A percentile compares a stretch with the other conserved stretches of the same genome.
These are phyloP conservation scores for Catalaphyllia jardinei DNA, from an alignment of 64 coral and sea anemone species.

Conservation along the genomic window DNA sequence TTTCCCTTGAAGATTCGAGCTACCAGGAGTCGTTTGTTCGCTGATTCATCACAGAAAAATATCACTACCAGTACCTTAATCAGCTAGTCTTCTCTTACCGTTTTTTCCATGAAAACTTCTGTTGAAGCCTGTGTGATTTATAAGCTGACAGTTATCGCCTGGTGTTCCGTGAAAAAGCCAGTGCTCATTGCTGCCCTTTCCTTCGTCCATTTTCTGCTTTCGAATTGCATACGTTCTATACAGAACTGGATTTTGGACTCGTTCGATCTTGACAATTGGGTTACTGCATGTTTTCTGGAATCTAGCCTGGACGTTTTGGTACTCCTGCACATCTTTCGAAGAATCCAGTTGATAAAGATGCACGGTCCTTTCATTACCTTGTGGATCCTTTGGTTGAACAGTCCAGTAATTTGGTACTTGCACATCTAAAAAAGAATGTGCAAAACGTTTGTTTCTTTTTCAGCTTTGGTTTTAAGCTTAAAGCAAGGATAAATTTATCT, in stretches of 20 bases:
- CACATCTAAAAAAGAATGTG: not conserved
- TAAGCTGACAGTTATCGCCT: not conserved
- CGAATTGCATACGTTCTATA: slow-evolving; percentile 46
- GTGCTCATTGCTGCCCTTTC: slow-evolving; percentile 69
- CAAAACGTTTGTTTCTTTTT: not conserved
- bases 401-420: slow-evolving; percentile 47
- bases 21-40: too few relatives aligned
- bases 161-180: slow-evolving; percentile 73
- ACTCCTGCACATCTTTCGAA: slow-evolving; percentile 40
- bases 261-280: slow-evolving; percentile 53
- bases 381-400: slow-evolving; percentile 61
- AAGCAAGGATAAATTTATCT: too few relatives aligned
- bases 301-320: slow-evolving; percentile 15
- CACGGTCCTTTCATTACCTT: slow-evolving; percentile 49
- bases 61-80: not conserved
- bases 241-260: slow-evolving; percentile 76
- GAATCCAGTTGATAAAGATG: slow-evolving; percentile 58
- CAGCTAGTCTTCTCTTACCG: slow-evolving; percentile 27
- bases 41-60: too few relatives aligned
- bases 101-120: slow-evolving; percentile 69
- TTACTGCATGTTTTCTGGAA: not conserved
- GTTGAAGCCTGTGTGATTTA: slow-evolving; percentile 69
- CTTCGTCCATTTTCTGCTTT: slow-evolving; percentile 82
- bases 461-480: not conserved
- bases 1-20: not conserved